A percentile compares a stretch with the other conserved stretches of the same genome.
Conservation (phyloP, 2,888 invertebrate species). For the Drosophila lacicola region DNA sequence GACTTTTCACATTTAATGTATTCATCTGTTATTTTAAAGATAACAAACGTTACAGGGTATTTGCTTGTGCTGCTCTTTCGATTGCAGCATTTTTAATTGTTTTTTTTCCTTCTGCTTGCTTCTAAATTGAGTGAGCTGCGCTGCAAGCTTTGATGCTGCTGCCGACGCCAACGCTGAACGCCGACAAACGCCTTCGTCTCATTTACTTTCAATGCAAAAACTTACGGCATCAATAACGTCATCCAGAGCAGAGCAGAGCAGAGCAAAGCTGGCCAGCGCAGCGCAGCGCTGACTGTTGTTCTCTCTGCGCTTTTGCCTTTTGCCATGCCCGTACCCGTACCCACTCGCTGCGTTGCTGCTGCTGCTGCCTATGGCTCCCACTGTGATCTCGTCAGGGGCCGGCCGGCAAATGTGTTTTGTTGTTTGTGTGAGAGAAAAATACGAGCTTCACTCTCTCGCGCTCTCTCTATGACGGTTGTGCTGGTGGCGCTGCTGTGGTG, state of each 20-base stretch:
- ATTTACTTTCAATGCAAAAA: conserved; percentile 39
- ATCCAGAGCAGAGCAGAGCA: conserved; percentile 28
- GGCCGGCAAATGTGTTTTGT: conserved; percentile 51
- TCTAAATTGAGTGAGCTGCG: conserved; percentile 27
- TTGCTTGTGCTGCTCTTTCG: background rate
- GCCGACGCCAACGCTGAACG: conserved; percentile 20
- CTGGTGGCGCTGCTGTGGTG: no score
- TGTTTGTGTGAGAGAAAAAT: conserved; percentile 4
- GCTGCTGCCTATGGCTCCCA: conserved; percentile 2
- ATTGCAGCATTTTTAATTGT: conserved; percentile 14
- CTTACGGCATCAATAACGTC: conserved; percentile 70
- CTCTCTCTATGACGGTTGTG: conserved; percentile 2
- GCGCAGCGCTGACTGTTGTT: conserved; percentile 4
- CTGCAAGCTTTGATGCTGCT: conserved; percentile 13
- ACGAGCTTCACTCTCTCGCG: conserved; percentile 4
- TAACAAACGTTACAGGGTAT: background rate
- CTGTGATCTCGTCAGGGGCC: conserved; percentile 44
- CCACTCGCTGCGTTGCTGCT: background rate
- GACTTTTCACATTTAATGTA: no score
- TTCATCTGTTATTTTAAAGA: background rate
- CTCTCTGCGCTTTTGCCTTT: background rate
- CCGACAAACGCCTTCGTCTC: conserved; percentile 22
- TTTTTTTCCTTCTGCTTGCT: conserved; percentile 13
- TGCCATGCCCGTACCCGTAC: conserved; percentile 3
- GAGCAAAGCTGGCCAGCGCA: background rate